Evolutionary conservation across 2,113 vertebrate genomes (phyloP).

Genomic region (Excalfactoria chinensis): DNA sequence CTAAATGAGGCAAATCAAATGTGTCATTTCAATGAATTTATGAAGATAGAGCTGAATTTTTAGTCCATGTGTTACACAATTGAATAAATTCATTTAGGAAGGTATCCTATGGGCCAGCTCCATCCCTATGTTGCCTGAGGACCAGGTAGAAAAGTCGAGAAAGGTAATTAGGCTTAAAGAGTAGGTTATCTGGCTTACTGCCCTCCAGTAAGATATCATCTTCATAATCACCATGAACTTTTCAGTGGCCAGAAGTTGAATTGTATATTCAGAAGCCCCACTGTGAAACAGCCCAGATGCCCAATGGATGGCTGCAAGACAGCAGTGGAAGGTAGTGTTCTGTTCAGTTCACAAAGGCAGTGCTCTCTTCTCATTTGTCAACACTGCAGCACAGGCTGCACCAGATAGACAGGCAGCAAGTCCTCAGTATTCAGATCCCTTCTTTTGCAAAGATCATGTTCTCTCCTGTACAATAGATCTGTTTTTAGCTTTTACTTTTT

Average conservation of each 20-base stretch:
- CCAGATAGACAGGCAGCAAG: not conserved
- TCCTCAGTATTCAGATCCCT: not conserved
- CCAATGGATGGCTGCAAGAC: not conserved
- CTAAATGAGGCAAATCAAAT: not conserved
- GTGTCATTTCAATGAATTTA: not conserved
- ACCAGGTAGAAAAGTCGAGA: not conserved
- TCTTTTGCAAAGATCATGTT: not conserved
- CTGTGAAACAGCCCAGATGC: not conserved
- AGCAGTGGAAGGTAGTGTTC: not conserved
- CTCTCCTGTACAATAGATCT: not conserved
- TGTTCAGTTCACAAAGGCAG: not conserved
- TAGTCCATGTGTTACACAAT: not conserved
- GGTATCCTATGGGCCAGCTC: not conserved
- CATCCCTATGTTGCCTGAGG: not conserved
- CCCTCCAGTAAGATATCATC: rapidly evolving
- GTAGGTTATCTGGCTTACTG: not conserved
- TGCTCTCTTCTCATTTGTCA: not conserved
- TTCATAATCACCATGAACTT: not conserved
- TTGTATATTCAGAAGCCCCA: not conserved
- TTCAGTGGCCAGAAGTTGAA: not conserved
- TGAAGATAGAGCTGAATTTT: not conserved
- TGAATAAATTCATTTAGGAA: not conserved
- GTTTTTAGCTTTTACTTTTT: not conserved
- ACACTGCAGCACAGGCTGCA: not conserved
- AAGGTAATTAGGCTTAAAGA: not conserved